Evolutionary conservation across 2,888 invertebrate genomes (phyloP).

Genomic region (Oscheius sp.): DNA sequence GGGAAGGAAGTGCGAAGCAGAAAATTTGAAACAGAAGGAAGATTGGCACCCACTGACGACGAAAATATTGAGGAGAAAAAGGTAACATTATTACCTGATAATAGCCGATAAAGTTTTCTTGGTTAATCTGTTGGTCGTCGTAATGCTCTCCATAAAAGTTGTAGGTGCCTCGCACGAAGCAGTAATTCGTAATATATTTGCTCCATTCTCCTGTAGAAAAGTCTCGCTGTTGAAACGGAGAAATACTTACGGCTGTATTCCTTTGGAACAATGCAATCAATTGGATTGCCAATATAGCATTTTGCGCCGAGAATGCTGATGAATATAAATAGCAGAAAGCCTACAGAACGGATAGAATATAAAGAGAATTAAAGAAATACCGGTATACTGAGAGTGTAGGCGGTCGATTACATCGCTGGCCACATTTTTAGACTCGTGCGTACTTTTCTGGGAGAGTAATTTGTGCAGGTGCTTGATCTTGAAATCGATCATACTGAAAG

Average conservation of each 20-base stretch:
- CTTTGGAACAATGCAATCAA: slow-evolving; percentile 6
- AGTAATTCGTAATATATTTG: not conserved
- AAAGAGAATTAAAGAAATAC: no score
- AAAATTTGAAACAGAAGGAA: slow-evolving; percentile 8
- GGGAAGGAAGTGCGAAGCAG: slow-evolving; percentile 1
- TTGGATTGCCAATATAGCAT: not conserved
- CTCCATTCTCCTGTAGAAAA: not conserved
- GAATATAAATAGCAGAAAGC: no score
- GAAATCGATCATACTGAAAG: no score
- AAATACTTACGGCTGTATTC: not conserved
- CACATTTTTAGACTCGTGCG: no score
- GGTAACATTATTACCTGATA: not conserved
- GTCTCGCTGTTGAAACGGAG: not conserved
- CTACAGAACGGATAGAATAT: no score
- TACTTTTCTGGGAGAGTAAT: no score
- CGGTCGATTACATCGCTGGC: no score
- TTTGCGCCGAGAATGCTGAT: no score
- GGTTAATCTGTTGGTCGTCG: not conserved
- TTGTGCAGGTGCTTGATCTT: no score
- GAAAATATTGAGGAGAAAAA: not conserved
- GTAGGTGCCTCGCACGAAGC: slow-evolving; percentile 17
- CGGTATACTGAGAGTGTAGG: no score
- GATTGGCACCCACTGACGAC: slow-evolving; percentile 8
- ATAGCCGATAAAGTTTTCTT: not conserved
- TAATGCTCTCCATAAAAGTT: not conserved